Evolutionary conservation across 2,888 invertebrate genomes (phyloP), one percentile per base, ranked within the genome.

Genomic region (Ochlodes sylvanus): DNA sequence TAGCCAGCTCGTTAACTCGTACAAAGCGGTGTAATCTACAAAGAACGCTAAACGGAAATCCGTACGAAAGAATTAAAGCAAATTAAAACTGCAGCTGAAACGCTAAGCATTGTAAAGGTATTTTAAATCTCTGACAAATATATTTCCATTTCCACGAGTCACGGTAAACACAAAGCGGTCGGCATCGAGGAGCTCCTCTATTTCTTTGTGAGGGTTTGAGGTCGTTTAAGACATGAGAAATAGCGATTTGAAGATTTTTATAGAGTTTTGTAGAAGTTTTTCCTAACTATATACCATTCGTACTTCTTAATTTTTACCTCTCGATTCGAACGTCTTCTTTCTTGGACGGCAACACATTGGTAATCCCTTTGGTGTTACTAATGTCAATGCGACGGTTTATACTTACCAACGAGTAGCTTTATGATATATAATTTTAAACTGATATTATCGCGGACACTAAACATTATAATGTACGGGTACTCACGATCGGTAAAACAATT

Each of bases 71-170:
- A 57, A 57, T 67, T 67, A 62, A 68, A 38, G 44, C 56, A 47
- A 68, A 68, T 68, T 68, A 68, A 68, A 68, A 63, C 19, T 57
- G 57, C 63, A 68, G 27, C 56, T 58, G 41, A 34, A 65, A 42
- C 54, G 32, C 55, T n/a, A 47, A 56, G 47, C 67, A 47, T 62
- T 67, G 56, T 68, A 44, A 42, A 63, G 57, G 68, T 63, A 68
- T 62, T 63, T 68, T 57, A 63, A 68, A 63, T 68, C 63, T 57
- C 63, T 68, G 68, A 68, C 68, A 68, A 68, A 68, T 68, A 68
- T 68, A 68, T 68, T 68, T 58, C 63, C 68, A 68, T 68, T 63
- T 68, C 63, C 63, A 61, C 68, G 63, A 68, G 68, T 63, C 63
- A 68, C 68, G 63, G 63, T 14, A 56, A 68, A 68, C 50, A 67